These are phyloP conservation scores for Cantharis nigra DNA, from an alignment of 2,888 invertebrate genomes.

Conservation along the genomic window DNA sequence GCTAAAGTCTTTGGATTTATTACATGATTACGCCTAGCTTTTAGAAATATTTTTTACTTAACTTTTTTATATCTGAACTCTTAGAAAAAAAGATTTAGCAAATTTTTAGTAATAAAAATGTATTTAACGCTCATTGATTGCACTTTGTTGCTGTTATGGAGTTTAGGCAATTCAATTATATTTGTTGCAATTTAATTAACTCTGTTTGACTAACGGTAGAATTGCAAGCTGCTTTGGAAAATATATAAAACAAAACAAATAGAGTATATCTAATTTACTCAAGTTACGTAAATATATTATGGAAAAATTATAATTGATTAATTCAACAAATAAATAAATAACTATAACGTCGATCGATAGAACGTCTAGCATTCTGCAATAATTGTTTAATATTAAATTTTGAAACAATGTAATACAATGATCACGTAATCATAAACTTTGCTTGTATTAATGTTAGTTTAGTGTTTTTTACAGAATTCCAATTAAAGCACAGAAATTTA, in stretches of 20 bases:
- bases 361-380: background rate
- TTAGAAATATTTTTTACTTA: slow-evolving; percentile 10
- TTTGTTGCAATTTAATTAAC: background rate
- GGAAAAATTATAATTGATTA: background rate
- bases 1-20: slow-evolving; percentile 17
- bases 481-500: slow-evolving; percentile 13
- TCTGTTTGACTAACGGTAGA: background rate
- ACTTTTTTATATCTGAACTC: background rate
- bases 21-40: slow-evolving; percentile 12
- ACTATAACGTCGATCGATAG: background rate
- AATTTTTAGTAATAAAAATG: background rate
- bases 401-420: background rate
- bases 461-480: background rate
- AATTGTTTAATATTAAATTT: background rate
- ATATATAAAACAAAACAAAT: background rate
- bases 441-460: background rate
- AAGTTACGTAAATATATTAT: background rate
- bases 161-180: background rate
- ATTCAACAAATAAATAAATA: background rate
- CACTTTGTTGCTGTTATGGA: background rate
- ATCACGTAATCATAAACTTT: background rate
- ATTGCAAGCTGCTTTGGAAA: background rate
- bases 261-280: background rate
- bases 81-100: background rate
- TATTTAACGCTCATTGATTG: background rate